Evolutionary conservation across 2,888 invertebrate genomes (phyloP).

Genomic region (Drosophila kuntzei): DNA sequence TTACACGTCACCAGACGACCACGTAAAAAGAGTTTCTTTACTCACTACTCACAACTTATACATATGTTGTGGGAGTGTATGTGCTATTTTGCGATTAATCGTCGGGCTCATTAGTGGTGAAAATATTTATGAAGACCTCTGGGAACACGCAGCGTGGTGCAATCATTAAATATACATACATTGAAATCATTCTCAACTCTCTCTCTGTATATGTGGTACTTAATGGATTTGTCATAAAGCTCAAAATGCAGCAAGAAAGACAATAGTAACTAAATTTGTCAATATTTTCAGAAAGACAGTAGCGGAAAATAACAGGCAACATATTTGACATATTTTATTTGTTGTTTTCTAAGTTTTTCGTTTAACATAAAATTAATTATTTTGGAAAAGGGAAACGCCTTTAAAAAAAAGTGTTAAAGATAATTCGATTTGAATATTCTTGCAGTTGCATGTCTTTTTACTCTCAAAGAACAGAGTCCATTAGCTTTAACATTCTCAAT

Average conservation of each 20-base stretch:
- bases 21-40: constrained; percentile 19
- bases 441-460: no score
- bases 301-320: neutral
- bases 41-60: no score
- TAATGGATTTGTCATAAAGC: constrained; percentile 34
- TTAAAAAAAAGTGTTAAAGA: no score
- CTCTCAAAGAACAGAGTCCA: neutral
- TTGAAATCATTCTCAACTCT: constrained; percentile 50
- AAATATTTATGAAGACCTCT: constrained; percentile 75
- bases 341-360: no score
- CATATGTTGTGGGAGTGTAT: constrained; percentile 44
- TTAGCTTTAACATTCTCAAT: neutral
- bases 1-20: constrained; percentile 58
- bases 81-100: constrained; percentile 70
- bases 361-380: no score
- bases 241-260: neutral
- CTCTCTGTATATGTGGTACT: constrained; percentile 14
- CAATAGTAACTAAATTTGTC: neutral
- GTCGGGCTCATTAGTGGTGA: constrained; percentile 75
- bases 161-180: constrained; percentile 61
- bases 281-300: neutral
- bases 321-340: neutral
- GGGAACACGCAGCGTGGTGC: constrained; percentile 55
- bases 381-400: no score
- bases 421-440: no score